These are phyloP conservation scores for Sinohyriopsis cumingii DNA, from an alignment of 2,888 invertebrate species.

Conservation along the genomic window DNA sequence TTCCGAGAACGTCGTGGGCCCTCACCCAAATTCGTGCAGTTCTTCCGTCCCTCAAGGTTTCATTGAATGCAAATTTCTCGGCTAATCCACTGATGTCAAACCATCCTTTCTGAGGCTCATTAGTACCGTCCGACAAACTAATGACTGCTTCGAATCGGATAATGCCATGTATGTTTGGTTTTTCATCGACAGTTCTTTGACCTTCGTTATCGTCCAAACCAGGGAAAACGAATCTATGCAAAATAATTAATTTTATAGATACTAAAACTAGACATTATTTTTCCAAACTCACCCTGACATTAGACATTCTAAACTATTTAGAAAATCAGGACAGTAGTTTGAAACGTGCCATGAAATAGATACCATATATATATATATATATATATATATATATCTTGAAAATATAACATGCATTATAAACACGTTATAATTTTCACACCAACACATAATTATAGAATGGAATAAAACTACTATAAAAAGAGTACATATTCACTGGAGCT, in stretches of 20 bases:
- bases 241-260: not conserved
- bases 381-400: no score
- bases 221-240: slow-evolving; percentile 4
- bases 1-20: slow-evolving; percentile 23
- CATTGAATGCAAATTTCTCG: slow-evolving; percentile 7
- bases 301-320: no score
- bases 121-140: not conserved
- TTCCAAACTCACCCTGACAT: no score
- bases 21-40: slow-evolving; percentile 17
- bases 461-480: no score
- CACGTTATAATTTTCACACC: no score
- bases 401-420: no score
- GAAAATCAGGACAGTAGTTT: no score
- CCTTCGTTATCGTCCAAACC: slow-evolving; percentile 22
- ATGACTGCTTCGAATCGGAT: slow-evolving; percentile 17
- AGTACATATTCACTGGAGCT: no score
- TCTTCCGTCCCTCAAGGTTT: slow-evolving; percentile 7
- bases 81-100: not conserved
- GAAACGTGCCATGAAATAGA: no score
- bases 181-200: slow-evolving; percentile 17
- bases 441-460: no score
- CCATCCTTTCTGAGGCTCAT: not conserved
- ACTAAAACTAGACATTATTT: no score
- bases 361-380: no score
- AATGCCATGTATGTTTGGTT: slow-evolving; percentile 28